Evolutionary conservation across 2,888 invertebrate species (phyloP), one percentile per base, ranked within the genome.

Genomic region (Sphaeridia pumilis): DNA sequence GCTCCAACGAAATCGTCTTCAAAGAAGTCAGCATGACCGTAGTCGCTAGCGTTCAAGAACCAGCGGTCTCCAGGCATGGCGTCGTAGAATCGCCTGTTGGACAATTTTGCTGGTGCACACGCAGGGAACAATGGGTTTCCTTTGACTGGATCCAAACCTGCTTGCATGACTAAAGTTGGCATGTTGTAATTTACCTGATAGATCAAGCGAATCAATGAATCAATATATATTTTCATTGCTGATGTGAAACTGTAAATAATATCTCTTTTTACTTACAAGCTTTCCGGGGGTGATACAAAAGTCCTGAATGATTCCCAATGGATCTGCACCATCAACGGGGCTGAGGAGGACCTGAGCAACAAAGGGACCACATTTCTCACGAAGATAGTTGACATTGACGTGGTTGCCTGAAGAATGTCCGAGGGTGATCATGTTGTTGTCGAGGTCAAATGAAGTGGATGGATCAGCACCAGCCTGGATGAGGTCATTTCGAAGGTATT

Each of bases 251-350:
- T n/a, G n/a, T n/a, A n/a, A n/a, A n/a, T n/a, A n/a, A n/a, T n/a
- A n/a, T n/a, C n/a, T n/a, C n/a, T n/a, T n/a, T n/a, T n/a, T 25
- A 24, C 14, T 26, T 24, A 50, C 55, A 14, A 54, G 46, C 28
- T 57, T 25, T 2, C 62, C 63, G 0, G 63, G 63, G 3, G 51
- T 56, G 25, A 65, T 65, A 49, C 60, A 59, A 55, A 48, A 66
- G 5, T 58, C 55, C 20, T 52, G 49, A 4, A 58, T 26, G 20
- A 61, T 31, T n/a, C 65, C 64, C 35, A 51, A 56, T 7, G 63
- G 61, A 49, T 61, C 60, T 0, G 58, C 54, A 1, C 65, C 66
- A 43, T 66, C 66, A 10, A 66, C 66, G 0, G 66, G 65, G 44
- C 61, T 63, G 14, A 64, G 47, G 3, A 64, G 51, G 24, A 61